Conservation (phyloP, 2,113 vertebrate species). For the Morone chrysops region DNA sequence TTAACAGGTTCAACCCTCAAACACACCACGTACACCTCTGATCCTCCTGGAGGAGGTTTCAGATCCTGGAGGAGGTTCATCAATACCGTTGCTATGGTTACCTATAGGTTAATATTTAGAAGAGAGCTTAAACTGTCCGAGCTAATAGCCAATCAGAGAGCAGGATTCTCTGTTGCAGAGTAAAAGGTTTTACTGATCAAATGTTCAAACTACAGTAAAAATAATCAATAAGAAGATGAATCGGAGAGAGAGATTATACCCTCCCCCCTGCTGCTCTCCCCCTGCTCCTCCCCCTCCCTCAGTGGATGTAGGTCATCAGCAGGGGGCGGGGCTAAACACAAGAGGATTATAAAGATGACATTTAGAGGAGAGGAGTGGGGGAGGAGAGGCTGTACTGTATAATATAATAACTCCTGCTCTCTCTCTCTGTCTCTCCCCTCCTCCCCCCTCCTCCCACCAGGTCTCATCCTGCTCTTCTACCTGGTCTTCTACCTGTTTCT, state of each 20-base stretch:
- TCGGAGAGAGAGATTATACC: slow-evolving; percentile 29
- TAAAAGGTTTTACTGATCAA: neutral
- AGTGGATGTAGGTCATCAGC: slow-evolving; percentile 67
- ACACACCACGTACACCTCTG: neutral
- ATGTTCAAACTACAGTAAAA: neutral
- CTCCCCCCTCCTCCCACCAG: slow-evolving; percentile 31
- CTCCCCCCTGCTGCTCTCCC: neutral
- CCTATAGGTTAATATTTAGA: neutral
- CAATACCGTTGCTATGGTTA: neutral
- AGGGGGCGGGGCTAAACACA: slow-evolving; percentile 43
- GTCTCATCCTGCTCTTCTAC: slow-evolving; percentile 80
- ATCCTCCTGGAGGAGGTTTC: neutral
- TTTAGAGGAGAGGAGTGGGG: slow-evolving; percentile 7
- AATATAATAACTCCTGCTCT: neutral
- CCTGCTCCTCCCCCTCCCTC: neutral
- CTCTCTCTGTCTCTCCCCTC: no score
- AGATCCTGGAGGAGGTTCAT: no score
- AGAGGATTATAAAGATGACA: slow-evolving; percentile 68
- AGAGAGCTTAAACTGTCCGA: neutral
- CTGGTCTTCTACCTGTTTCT: slow-evolving; percentile 79
- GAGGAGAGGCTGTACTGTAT: neutral
- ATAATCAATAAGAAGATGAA: slow-evolving; percentile 2
- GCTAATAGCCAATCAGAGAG: neutral
- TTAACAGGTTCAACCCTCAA: neutral
- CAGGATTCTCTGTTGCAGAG: neutral